phyloP scores from a whole-genome alignment of 2,888 invertebrate species.

The Stenolophus ochropezus region DNA sequence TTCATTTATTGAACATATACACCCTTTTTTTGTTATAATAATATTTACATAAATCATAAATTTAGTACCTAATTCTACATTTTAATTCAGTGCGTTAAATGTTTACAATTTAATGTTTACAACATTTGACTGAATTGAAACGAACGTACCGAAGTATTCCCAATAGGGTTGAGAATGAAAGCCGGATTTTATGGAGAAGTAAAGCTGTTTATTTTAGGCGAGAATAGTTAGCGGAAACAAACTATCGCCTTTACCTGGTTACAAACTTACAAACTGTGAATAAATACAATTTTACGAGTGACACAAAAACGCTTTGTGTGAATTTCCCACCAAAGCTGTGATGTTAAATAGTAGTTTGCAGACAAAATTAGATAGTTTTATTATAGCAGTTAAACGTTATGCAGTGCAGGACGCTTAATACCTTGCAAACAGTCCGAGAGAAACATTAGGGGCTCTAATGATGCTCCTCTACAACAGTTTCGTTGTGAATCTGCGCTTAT shows the following conservation, averaged over 20 bases:
- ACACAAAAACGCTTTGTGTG: slow-evolving; percentile 40
- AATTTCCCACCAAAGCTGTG: slow-evolving; percentile 38
- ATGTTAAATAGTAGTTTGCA: slow-evolving; percentile 54
- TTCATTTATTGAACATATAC: neutral
- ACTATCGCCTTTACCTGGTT: slow-evolving; percentile 29
- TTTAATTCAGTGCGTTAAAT: neutral
- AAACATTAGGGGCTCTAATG: slow-evolving; percentile 46
- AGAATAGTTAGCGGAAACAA: neutral
- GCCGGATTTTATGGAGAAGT: neutral
- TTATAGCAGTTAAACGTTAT: slow-evolving; percentile 51
- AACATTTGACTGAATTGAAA: too few relatives aligned
- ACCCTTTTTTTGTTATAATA: neutral
- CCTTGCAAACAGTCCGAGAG: slow-evolving; percentile 45
- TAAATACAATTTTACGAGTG: slow-evolving; percentile 36
- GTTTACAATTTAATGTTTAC: neutral
- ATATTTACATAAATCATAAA: neutral
- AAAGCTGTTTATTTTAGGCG: slow-evolving; percentile 1
- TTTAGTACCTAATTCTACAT: neutral
- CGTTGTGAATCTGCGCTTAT: slow-evolving; percentile 34
- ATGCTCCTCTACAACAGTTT: slow-evolving; percentile 18
- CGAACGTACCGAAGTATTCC: too few relatives aligned
- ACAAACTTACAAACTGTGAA: slow-evolving; percentile 39
- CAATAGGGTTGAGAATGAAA: neutral
- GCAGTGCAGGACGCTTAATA: slow-evolving; percentile 42
- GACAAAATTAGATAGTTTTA: slow-evolving; percentile 58